Conservation (phyloP, 2,888 invertebrate species). For the Lasioglossum calceatum region DNA sequence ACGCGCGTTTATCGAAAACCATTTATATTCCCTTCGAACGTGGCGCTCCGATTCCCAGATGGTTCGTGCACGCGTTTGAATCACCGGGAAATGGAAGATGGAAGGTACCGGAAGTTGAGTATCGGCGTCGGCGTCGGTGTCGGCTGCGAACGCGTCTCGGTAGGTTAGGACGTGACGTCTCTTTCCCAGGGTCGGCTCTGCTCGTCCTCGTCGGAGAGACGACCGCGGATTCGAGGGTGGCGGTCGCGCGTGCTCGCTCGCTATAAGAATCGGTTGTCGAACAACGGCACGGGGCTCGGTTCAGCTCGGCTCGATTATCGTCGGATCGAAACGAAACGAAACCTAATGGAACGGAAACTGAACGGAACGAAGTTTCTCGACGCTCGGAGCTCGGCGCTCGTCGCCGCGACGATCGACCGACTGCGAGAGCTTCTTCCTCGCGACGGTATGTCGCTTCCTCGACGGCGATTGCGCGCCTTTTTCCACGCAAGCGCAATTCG, state of each 20-base stretch:
- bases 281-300: neutral
- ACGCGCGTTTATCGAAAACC: neutral
- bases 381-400: constrained; percentile 40
- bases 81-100: constrained; percentile 71
- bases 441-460: constrained; percentile 61
- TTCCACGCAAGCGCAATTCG: constrained; percentile 81
- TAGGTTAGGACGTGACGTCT: neutral
- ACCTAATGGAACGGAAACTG: neutral
- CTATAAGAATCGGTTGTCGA: neutral
- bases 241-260: neutral
- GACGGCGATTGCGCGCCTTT: constrained; percentile 79
- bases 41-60: constrained; percentile 47
- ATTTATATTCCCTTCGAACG: constrained; percentile 13
- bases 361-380: constrained; percentile 23
- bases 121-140: neutral
- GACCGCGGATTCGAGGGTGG: neutral
- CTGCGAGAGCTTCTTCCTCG: constrained; percentile 56
- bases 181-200: neutral
- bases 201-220: neutral
- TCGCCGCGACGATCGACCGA: constrained; percentile 70
- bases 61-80: constrained; percentile 80
- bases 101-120: constrained; percentile 51
- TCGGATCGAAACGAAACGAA: neutral
- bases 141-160: neutral
- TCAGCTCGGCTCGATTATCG: neutral